phyloP scores from a whole-genome alignment of 2,113 vertebrate species.

The Origma solitaria region DNA sequence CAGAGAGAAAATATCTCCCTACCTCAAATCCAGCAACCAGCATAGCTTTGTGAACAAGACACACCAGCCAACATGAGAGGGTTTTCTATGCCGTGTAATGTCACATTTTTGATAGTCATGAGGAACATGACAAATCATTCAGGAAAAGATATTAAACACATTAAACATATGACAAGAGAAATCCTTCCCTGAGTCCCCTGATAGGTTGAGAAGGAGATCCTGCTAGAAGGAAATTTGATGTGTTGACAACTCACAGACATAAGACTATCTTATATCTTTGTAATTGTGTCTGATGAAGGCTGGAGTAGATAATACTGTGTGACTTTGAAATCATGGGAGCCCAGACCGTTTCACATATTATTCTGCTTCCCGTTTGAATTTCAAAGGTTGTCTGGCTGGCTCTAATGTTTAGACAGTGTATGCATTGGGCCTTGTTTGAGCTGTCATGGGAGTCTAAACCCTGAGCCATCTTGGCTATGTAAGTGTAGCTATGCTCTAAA shows the following conservation, averaged over 20 bases:
- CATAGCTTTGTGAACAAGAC: not conserved
- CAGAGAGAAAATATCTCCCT: not conserved
- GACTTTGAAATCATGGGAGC: not conserved
- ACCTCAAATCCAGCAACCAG: not conserved
- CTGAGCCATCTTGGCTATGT: accelerated
- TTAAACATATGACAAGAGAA: not conserved
- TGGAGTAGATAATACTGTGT: not conserved
- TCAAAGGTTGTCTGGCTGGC: not conserved
- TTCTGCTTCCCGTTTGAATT: not conserved
- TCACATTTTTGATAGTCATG: not conserved
- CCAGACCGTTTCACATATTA: not conserved
- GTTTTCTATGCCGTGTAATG: not conserved
- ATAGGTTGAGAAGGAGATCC: not conserved
- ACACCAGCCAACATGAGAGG: not conserved
- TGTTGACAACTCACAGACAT: not conserved
- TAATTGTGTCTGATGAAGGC: not conserved
- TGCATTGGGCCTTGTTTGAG: not conserved
- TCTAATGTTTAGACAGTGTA: not conserved
- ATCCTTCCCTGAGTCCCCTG: not conserved
- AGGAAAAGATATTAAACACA: not conserved
- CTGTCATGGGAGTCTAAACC: accelerated
- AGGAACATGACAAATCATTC: not conserved
- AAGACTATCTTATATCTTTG: not conserved
- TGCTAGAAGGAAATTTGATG: not conserved
- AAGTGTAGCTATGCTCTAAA: accelerated